Conservation (phyloP, 2,888 invertebrate species). For the Ochlodes sylvanus region DNA sequence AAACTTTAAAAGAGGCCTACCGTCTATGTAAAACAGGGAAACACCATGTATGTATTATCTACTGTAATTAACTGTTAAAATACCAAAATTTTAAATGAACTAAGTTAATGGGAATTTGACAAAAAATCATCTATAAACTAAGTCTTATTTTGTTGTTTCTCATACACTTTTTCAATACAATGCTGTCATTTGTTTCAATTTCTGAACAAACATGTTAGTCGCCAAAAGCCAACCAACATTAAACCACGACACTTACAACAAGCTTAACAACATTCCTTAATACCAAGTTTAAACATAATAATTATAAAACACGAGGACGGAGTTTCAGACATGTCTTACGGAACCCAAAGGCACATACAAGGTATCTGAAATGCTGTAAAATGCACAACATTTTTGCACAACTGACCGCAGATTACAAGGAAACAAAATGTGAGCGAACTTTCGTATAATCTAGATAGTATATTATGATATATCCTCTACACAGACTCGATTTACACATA, state of each 20-base stretch:
- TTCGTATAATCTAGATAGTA: background rate
- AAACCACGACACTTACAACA: constrained; percentile 2
- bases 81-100: no score
- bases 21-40: no score
- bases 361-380: constrained; percentile 27
- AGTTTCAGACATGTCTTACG: constrained; percentile 41
- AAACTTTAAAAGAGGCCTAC: no score
- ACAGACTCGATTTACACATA: background rate
- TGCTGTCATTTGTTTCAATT: no score
- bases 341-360: constrained; percentile 43
- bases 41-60: no score
- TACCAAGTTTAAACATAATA: background rate
- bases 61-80: no score
- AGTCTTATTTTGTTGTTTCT: no score
- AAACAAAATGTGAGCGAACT: constrained; percentile 1
- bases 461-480: background rate
- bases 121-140: no score
- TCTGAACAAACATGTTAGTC: no score
- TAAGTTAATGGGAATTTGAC: no score
- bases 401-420: constrained; percentile 36
- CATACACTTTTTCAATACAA: no score
- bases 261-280: background rate
- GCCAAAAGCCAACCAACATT: background rate
- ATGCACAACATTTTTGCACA: constrained; percentile 31
- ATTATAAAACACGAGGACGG: constrained; percentile 40